These are phyloP conservation scores for Tethya wilhelma DNA, from an alignment of 37 sponge, comb jelly and placozoan genomes.

Conservation along the genomic window DNA sequence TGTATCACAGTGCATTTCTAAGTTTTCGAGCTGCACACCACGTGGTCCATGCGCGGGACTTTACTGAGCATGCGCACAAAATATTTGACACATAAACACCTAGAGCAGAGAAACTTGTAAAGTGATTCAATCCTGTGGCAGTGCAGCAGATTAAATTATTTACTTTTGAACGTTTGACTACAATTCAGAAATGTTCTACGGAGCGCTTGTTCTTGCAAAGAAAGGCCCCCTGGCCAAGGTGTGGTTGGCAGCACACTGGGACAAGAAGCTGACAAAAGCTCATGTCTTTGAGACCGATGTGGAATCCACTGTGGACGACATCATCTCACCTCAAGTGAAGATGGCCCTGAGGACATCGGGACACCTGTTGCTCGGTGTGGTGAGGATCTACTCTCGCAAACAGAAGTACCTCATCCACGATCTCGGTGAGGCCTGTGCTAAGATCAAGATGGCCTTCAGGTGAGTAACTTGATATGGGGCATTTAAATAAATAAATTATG, in stretches of 20 bases:
- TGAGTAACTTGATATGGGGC: too few relatives aligned
- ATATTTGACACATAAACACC: too few relatives aligned
- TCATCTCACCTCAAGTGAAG: conserved; percentile 87
- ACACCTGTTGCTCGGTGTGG: conserved; percentile 96
- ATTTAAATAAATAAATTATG: too few relatives aligned
- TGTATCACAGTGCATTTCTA: too few relatives aligned
- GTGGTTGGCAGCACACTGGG: conserved; percentile 99
- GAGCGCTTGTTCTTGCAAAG: conserved; percentile 84
- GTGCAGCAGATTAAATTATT: too few relatives aligned
- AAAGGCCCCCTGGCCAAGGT: conserved; percentile 97
- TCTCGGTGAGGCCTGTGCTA: conserved; percentile 93
- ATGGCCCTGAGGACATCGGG: conserved; percentile 95
- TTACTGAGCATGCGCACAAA: too few relatives aligned
- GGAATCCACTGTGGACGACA: conserved; percentile 83
- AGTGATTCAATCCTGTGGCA: too few relatives aligned
- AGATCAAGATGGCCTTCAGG: conserved; percentile 95
- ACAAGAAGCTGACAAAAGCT: conserved; percentile 98
- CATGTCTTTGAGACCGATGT: conserved; percentile 96
- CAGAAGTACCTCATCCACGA: conserved; percentile 95
- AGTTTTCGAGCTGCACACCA: too few relatives aligned
- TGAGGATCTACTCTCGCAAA: conserved; percentile 94
- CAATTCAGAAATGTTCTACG: conserved; percentile 99
- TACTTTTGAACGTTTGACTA: too few relatives aligned
- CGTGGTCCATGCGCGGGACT: too few relatives aligned
- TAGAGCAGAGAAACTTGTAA: too few relatives aligned